Evolutionary conservation across 2,888 invertebrate species (phyloP), one percentile per base, ranked within the genome.

Genomic region (Eupithecia abbreviata): DNA sequence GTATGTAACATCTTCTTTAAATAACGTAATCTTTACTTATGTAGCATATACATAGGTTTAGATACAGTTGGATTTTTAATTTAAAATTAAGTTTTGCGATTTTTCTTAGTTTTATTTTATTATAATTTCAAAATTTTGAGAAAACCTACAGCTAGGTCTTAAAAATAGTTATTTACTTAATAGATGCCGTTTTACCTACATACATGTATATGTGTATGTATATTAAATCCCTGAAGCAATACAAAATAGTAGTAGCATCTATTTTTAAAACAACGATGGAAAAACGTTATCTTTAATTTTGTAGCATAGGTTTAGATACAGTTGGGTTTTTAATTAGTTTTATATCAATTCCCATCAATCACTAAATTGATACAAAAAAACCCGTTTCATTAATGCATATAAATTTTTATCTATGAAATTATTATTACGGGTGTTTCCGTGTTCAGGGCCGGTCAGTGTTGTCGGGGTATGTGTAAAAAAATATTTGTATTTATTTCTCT

Each of bases 1-100:
- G 93, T 93, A 92, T 84, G 93, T 93, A 88, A 55, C 68, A 51
- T 43, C 30, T n/a, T 65, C 49, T 18, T 51, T 66, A 13, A 42
- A 2, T 65, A 13, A 18, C 4, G 43, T n/a, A 15, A 43, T 42
- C 30, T 30, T 58, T 10, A 58, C 6, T 55, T 58, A 9, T 58
- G 9, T n/a, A 12, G 62, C 30, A 12, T 30, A 10, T n/a, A n/a
- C n/a, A n/a, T 5, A 30, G 30, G 30, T 62, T 12, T 2, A 62
- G 18, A 58, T 51, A n/a, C 9, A 3, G 18, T 18, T 58, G 15
- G 51, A 51, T 18, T 58, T 9, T 9, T 6, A n/a, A n/a, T 10
- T 47, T 47, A 47, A 12, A 0, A 2, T 47, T 12, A 51, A 15
- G 10, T 3, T 30, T 58, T 58, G 58, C 58, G 58, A 58, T 58